Base-by-base conservation (phyloP, 2,888 invertebrate species). In the Drosophila anomelani region DNA sequence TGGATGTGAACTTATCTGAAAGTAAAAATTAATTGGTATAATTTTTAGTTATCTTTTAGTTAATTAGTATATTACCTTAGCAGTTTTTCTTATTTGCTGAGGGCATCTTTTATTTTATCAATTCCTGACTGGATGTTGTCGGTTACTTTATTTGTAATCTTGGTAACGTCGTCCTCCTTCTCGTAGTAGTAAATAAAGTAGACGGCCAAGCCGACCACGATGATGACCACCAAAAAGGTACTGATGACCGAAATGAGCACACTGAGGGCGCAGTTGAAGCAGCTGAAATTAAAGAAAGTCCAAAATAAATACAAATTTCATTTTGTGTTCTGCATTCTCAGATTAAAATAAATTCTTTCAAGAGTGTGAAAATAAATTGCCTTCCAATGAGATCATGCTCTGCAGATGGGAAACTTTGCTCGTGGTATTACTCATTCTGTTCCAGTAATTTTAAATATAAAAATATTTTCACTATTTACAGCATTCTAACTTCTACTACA, bases 191-290 rank as follows among this genome's bases (percentile, higher is more conserved):
- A 78, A 43, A 83, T 74, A 36, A 85, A 89, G 71, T 91, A 91
- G 12, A 91, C 77, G 2, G 88, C 68, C 6, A 90, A 41, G 4
- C 90, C 91, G 41, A 75, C 86, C 46, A 91, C 85, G 23, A 91
- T 76, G n/a, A 90, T 69, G 17, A 91, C 59, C 29, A 90, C 85
- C 39, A 91, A 56, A 49, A 90, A 85, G 23, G 90, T 81, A 55
- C 90, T 90, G 51, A 91, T 85, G n/a, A 91, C 78, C 7, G 91
- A 91, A 23, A 91, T 46, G 0, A 91, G 80, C 59, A 91, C 77
- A 76, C 81, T 91, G 8, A 91, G 78, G 26, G 91, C 91, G 61
- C 91, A 91, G 60, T 71, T 90, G 60, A 88, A 87, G 79, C 91
- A 91, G 76, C 91, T 91, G 73, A 44, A 81, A 84, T 1, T 32